Conservation (phyloP, 2,113 vertebrate species). For the Myotis yumanensis region DNA sequence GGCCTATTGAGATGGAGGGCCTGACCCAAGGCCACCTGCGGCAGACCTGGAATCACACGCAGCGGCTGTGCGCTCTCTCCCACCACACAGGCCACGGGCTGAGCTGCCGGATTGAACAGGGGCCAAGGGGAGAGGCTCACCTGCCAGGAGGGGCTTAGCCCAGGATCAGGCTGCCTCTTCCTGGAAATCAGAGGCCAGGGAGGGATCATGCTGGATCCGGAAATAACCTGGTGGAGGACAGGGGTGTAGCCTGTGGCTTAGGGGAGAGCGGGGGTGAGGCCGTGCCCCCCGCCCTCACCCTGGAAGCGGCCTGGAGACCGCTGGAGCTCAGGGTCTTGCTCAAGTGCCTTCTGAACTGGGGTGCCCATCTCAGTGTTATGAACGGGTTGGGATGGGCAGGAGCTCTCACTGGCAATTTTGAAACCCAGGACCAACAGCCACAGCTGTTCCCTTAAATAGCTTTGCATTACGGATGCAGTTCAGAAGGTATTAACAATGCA, state of each 20-base stretch:
- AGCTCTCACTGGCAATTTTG: background rate
- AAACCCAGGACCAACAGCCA: background rate
- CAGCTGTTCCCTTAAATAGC: background rate
- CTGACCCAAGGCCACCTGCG: background rate
- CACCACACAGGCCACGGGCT: background rate
- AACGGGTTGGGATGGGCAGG: background rate
- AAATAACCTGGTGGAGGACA: background rate
- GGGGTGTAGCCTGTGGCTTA: background rate
- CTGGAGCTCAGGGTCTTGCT: background rate
- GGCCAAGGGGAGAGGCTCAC: background rate
- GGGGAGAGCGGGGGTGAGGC: too few relatives aligned
- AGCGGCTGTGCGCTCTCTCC: background rate
- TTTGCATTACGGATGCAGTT: constrained; percentile 6
- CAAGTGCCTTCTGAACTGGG: background rate
- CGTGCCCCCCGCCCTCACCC: too few relatives aligned
- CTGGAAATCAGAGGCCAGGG: background rate
- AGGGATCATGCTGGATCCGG: background rate
- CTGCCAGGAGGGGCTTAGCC: background rate
- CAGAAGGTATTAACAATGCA: constrained; percentile 42
- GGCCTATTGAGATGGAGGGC: background rate
- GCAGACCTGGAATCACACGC: background rate
- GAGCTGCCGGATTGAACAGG: background rate
- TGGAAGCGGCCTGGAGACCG: background rate
- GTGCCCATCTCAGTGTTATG: background rate
- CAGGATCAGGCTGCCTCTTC: background rate